phyloP scores from a whole-genome alignment of 2,888 invertebrate genomes.

The Scrobipalpa atriplicella region DNA sequence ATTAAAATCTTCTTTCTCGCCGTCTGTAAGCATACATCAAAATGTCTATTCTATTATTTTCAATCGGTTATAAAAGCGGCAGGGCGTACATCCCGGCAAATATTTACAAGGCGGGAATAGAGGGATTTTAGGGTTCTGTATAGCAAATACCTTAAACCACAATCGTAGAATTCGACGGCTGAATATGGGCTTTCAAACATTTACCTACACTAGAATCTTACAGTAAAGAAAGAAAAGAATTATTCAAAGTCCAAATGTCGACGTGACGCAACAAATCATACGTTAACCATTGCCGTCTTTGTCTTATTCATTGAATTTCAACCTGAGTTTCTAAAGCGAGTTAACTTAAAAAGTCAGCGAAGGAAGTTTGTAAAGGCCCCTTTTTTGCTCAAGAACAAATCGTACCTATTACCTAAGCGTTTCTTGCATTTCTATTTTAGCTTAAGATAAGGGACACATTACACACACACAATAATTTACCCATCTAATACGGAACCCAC shows the following conservation, averaged over 20 bases:
- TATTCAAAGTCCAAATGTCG: neutral
- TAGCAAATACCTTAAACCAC: too few species aligned
- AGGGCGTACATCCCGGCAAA: slow-evolving; percentile 2
- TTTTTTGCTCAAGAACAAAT: too few species aligned
- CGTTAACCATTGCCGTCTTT: too few species aligned
- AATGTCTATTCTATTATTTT: slow-evolving; percentile 11
- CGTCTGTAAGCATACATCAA: neutral
- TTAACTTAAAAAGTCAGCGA: too few species aligned
- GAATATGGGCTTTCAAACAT: neutral
- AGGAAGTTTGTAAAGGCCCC: too few species aligned
- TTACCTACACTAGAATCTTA: neutral
- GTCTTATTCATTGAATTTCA: too few species aligned
- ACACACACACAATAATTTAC: neutral
- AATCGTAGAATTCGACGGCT: too few species aligned
- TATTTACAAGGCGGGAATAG: slow-evolving; percentile 12
- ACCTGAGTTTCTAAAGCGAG: too few species aligned
- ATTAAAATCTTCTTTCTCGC: too few species aligned
- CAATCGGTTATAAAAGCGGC: neutral
- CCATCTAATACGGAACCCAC: neutral
- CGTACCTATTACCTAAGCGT: too few species aligned
- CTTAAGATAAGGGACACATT: neutral
- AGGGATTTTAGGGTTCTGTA: neutral
- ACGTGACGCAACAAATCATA: neutral
- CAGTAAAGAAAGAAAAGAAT: neutral
- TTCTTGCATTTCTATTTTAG: too few species aligned